A percentile compares a stretch with the other conserved stretches of the same genome.
Evolutionary conservation across 2,113 vertebrate species (phyloP).

Genomic region (Ptyas mucosa): DNA sequence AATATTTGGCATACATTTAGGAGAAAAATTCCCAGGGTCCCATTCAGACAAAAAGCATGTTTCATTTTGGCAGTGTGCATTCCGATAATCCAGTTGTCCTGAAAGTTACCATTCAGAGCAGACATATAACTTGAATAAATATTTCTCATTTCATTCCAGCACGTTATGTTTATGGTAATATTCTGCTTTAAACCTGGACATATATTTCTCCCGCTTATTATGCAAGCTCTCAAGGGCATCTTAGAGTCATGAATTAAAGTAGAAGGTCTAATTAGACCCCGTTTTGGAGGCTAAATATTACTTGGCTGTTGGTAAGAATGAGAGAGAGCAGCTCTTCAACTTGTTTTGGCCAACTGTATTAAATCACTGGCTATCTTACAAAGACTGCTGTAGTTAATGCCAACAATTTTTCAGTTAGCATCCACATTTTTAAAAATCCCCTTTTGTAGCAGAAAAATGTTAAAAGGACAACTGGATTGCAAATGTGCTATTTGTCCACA

Average conservation of each 20-base stretch:
- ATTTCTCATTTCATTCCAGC: conserved; percentile 4
- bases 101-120: background rate
- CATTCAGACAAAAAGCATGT: background rate
- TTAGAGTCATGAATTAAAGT: conserved; percentile 15
- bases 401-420: conserved; percentile 13
- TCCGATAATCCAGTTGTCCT: background rate
- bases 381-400: background rate
- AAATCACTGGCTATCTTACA: conserved; percentile 14
- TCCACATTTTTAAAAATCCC: background rate
- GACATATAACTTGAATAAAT: background rate
- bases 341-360: background rate
- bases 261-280: conserved; percentile 33
- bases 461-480: background rate
- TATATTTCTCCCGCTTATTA: conserved; percentile 15
- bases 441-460: conserved; percentile 23
- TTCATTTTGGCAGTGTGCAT: background rate
- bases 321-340: background rate
- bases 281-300: conserved; percentile 6
- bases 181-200: conserved; percentile 23
- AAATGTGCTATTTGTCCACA: conserved; percentile 19
- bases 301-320: background rate
- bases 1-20: background rate
- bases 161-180: conserved; percentile 1
- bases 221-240: conserved; percentile 24
- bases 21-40: accelerated